Evolutionary conservation across 2,888 invertebrate species (phyloP).

Genomic region (Oxyscelio sp.): DNA sequence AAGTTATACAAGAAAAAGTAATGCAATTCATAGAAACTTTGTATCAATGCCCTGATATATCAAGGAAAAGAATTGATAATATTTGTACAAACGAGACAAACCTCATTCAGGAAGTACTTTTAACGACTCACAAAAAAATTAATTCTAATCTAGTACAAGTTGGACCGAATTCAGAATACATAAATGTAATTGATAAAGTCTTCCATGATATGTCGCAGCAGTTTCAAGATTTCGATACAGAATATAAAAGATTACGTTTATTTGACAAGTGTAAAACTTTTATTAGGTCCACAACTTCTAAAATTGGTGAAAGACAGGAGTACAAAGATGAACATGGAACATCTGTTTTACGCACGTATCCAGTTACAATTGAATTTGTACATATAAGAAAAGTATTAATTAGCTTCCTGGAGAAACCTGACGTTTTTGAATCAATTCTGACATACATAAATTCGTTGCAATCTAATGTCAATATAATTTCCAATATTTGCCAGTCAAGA

Average conservation of each 20-base stretch:
- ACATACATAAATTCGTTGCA: background rate
- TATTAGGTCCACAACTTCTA: conserved; percentile 4
- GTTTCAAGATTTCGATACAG: conserved; percentile 1
- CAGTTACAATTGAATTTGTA: background rate
- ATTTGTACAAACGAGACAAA: background rate
- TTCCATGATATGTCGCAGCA: background rate
- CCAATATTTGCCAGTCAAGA: background rate
- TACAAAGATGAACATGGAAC: background rate
- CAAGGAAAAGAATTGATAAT: conserved; percentile 18
- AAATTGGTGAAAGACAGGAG: conserved; percentile 19
- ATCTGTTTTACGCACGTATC: background rate
- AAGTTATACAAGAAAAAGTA: background rate
- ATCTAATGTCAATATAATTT: background rate
- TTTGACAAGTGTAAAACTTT: conserved; percentile 28
- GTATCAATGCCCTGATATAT: conserved; percentile 28
- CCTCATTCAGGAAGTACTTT: background rate
- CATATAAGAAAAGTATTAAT: background rate
- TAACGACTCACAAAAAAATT: background rate
- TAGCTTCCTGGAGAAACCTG: background rate
- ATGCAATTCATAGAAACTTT: conserved; percentile 26
- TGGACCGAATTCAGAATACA: background rate
- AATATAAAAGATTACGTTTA: conserved; percentile 15
- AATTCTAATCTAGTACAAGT: background rate
- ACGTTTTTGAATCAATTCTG: background rate
- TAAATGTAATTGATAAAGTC: conserved; percentile 9